Base-by-base conservation (phyloP, 2,113 vertebrate genomes). In the Myrmecobius fasciatus region DNA sequence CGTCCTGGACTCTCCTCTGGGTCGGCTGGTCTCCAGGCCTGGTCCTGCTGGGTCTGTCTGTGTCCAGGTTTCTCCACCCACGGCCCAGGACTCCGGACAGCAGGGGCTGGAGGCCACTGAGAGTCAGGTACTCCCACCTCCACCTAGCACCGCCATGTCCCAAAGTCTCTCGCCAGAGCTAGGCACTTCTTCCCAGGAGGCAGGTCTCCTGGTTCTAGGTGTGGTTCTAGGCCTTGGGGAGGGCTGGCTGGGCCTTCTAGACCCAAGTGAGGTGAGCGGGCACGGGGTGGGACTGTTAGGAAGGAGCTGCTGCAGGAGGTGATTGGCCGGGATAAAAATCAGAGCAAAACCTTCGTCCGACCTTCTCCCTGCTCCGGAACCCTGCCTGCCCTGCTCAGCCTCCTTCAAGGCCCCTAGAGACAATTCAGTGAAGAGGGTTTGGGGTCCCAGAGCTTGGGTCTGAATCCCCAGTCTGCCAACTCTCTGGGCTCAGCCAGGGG, bases 21-120 rank as follows among this genome's bases (percentile, higher is more conserved):
- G 60, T 25, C 25, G 28, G 43, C 26, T 48, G 6, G 31, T 49
- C 17, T 31, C 14, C n/a, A 60, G 91, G 52, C 51, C 53, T 36
- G 8, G 12, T 36, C 48, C 56, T 92, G 28, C 5, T 24, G 8
- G 25, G n/a, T 12, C 25, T 75, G n/a, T 89, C 20, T 52, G 4
- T 47, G 43, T 48, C 26, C 92, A 98, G 98, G 95, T 93, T 22
- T 96, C 97, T 49, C 89, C 96, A 94, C 94, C 98, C 89, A 97
- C 95, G 46, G 54, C 92, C 43, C 90, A 93, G 25, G 95, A 98
- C 54, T 94, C 75, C 3, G 93, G 97, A 47, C 91, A 90, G 47
- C 94, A 47, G 46, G 90, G 96, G 48, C 94, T 96, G 46, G 95
- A 97, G 92, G 96, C 95, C 22, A 60, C 93, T 53, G 75, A 60